Conservation (phyloP, 2,797 vertebrate species). For the Champsocephalus gunnari region DNA sequence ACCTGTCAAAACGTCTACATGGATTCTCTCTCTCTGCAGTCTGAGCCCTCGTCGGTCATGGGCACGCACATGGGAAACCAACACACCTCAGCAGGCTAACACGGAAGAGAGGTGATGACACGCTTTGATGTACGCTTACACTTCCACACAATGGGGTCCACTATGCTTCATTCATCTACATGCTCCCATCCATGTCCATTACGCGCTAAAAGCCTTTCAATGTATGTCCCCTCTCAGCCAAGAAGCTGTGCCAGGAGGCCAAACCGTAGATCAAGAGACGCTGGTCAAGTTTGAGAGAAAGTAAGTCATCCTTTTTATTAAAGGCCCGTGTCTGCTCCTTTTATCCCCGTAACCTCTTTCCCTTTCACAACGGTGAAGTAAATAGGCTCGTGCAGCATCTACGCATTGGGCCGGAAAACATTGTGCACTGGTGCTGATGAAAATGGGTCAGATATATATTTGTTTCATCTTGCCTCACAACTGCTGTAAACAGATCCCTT, state of each 20-base stretch:
- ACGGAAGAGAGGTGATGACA: conserved; percentile 73
- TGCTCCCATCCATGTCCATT: conserved; percentile 50
- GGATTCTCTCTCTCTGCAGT: conserved; percentile 18
- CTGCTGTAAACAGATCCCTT: conserved; percentile 41
- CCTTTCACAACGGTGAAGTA: conserved; percentile 52
- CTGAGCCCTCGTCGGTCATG: conserved; percentile 59
- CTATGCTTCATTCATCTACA: conserved; percentile 50
- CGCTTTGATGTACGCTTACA: conserved; percentile 50
- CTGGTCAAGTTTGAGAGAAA: conserved; percentile 80
- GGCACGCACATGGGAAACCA: conserved; percentile 64
- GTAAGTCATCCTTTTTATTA: conserved; percentile 75
- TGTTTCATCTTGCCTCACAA: conserved; percentile 49
- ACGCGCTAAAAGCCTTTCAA: conserved; percentile 74
- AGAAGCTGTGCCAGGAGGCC: conserved; percentile 33
- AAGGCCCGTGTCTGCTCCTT: conserved; percentile 55
- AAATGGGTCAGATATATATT: conserved; percentile 77
- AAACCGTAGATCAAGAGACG: conserved; percentile 60
- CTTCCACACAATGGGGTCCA: conserved; percentile 19
- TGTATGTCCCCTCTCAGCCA: conserved; percentile 69
- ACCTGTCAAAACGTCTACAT: conserved; percentile 36
- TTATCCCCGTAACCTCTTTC: conserved; percentile 67
- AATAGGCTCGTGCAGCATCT: conserved; percentile 58
- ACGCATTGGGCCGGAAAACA: conserved; percentile 72
- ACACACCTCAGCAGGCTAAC: conserved; percentile 30
- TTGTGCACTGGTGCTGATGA: conserved; percentile 72